phyloP scores from a whole-genome alignment of 1,140 invertebrate species.

The Drosophila neocordata region DNA sequence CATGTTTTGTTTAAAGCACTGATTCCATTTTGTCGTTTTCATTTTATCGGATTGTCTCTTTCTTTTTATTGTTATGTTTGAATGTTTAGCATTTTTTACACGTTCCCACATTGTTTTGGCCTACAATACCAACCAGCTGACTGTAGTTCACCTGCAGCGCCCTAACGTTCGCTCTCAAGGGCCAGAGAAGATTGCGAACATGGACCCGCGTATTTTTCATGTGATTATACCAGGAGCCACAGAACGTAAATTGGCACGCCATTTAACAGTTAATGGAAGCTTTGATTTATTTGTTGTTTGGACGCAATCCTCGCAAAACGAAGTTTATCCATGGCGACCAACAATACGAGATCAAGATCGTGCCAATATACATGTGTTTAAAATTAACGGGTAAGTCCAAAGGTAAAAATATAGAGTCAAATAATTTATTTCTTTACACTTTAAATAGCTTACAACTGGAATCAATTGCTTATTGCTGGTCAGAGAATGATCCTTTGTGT shows the following conservation, averaged over 20 bases:
- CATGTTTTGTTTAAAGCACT: constrained; percentile 72
- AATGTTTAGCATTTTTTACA: constrained; percentile 85
- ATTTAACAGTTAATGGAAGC: constrained; percentile 86
- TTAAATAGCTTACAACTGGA: constrained; percentile 84
- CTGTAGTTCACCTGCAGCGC: constrained; percentile 87
- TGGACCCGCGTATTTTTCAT: constrained; percentile 86
- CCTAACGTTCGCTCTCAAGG: constrained; percentile 83
- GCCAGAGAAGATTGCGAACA: constrained; percentile 85
- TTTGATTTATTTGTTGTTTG: constrained; percentile 87
- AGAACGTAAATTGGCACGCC: constrained; percentile 87
- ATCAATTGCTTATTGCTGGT: constrained; percentile 86
- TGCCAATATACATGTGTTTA: constrained; percentile 90
- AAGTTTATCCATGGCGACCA: constrained; percentile 93
- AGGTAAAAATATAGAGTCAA: background rate
- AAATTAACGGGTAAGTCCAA: constrained; percentile 67
- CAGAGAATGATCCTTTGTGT: constrained; percentile 88
- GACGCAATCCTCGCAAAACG: constrained; percentile 90
- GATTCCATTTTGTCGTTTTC: constrained; percentile 71
- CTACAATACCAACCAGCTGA: constrained; percentile 88
- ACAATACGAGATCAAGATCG: constrained; percentile 90
- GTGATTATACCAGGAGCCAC: constrained; percentile 85
- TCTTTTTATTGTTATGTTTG: constrained; percentile 20
- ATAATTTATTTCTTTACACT: background rate
- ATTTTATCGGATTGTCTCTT: constrained; percentile 16
- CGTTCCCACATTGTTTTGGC: constrained; percentile 87